Percentiles rank a stretch among this genome's conserved stretches.
These are phyloP conservation scores for Pelodytes ibericus DNA, from an alignment of 2,797 vertebrate genomes.

Conservation along the genomic window DNA sequence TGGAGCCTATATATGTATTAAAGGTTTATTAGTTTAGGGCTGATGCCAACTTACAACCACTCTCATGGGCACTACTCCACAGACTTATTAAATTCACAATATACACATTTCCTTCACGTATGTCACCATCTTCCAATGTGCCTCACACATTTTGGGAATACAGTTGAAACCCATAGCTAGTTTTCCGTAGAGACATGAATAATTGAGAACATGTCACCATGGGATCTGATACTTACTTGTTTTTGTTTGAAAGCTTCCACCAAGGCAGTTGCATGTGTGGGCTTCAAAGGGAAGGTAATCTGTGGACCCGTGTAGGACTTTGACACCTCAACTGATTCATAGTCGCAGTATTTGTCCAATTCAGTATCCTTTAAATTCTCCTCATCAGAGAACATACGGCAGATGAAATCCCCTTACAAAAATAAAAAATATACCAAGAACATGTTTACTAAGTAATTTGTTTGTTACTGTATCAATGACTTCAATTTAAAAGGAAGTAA, in stretches of 20 bases:
- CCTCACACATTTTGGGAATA: too few species aligned
- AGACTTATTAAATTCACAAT: too few species aligned
- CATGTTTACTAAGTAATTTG: neutral
- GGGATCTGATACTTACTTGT: constrained; percentile 77
- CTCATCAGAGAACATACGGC: constrained; percentile 80
- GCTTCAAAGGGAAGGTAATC: constrained; percentile 85
- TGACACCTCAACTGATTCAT: constrained; percentile 79
- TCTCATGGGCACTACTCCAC: too few species aligned
- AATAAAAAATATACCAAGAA: neutral
- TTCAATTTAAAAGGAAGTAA: too few species aligned
- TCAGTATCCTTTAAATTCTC: constrained; percentile 73
- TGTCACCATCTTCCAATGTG: too few species aligned
- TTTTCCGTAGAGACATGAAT: too few species aligned
- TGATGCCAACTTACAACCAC: too few species aligned
- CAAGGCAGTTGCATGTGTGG: constrained; percentile 79
- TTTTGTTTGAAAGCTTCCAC: constrained; percentile 89
- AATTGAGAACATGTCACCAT: neutral
- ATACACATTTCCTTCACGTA: too few species aligned
- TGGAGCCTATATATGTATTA: too few species aligned
- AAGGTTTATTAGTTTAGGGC: too few species aligned
- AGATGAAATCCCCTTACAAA: constrained; percentile 82
- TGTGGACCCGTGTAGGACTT: constrained; percentile 80
- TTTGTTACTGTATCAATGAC: too few species aligned
- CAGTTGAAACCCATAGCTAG: too few species aligned
- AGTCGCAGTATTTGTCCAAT: constrained; percentile 78